These are phyloP conservation scores for Xanthorhoe spadicearia DNA, from an alignment of 2,888 invertebrate genomes.

Conservation along the genomic window DNA sequence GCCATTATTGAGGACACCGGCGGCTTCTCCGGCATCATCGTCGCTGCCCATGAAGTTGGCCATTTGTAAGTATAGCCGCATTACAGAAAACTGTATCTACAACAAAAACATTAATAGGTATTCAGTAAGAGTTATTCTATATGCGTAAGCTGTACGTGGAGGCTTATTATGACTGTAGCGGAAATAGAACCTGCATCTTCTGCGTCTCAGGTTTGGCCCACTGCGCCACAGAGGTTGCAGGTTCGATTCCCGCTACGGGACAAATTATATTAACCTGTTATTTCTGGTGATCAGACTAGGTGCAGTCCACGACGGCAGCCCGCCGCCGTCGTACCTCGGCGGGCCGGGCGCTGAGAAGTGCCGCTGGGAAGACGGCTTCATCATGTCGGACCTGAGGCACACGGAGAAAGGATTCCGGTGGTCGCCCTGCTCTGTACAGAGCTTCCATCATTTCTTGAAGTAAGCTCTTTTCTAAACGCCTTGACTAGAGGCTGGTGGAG, in stretches of 20 bases:
- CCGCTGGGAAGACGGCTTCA: constrained; percentile 98
- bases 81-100: too few species aligned
- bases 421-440: constrained; percentile 96
- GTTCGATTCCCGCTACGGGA: too few species aligned
- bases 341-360: constrained; percentile 98
- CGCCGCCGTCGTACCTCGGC: constrained; percentile 96
- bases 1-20: constrained; percentile 98
- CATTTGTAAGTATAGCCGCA: constrained; percentile 90
- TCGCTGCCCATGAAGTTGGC: constrained; percentile 98
- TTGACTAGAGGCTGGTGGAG: too few species aligned
- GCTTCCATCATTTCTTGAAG: constrained; percentile 98
- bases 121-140: too few species aligned
- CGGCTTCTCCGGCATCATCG: constrained; percentile 98
- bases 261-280: too few species aligned
- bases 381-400: constrained; percentile 97
- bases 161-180: too few species aligned
- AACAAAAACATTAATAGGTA: too few species aligned
- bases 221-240: too few species aligned
- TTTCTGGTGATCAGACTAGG: constrained; percentile 87
- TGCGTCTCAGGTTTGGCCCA: too few species aligned
- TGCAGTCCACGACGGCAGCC: constrained; percentile 98
- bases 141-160: too few species aligned
- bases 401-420: constrained; percentile 97
- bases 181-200: too few species aligned
- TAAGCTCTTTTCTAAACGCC: constrained; percentile 63